Conservation (phyloP, 2,888 invertebrate genomes). For the Actias luna region DNA sequence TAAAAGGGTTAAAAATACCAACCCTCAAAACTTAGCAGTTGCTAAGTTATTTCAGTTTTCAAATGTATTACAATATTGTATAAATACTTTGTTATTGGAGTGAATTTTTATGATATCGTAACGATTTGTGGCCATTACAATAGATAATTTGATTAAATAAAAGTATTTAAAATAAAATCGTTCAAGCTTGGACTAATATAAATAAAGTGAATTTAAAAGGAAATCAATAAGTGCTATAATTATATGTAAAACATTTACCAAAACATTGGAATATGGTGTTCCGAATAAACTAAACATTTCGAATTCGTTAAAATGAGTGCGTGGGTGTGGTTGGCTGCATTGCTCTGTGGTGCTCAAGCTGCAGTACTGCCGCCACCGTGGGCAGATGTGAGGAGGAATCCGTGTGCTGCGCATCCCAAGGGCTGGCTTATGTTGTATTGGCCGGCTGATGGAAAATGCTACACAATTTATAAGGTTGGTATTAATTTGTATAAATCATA, state of each 20-base stretch:
- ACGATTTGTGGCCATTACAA: no score
- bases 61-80: no score
- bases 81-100: no score
- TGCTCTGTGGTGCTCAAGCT: slow-evolving; percentile 78
- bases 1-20: no score
- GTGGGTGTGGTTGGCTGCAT: slow-evolving; percentile 66
- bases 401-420: slow-evolving; percentile 89
- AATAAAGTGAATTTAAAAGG: not conserved
- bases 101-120: no score
- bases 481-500: not conserved
- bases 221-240: not conserved
- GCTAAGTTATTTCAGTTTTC: no score
- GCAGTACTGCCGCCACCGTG: slow-evolving; percentile 91
- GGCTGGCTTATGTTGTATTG: slow-evolving; percentile 94
- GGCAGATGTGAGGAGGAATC: slow-evolving; percentile 91
- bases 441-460: slow-evolving; percentile 92
- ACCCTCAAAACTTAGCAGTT: no score
- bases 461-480: slow-evolving; percentile 90
- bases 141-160: no score
- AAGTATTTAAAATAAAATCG: not conserved
- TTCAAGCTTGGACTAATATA: not conserved
- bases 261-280: slow-evolving; percentile 15
- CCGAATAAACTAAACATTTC: slow-evolving; percentile 23
- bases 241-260: not conserved
- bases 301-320: slow-evolving; percentile 50